Conservation (phyloP, 2,888 invertebrate genomes). For the Argyresthia goedartella region DNA sequence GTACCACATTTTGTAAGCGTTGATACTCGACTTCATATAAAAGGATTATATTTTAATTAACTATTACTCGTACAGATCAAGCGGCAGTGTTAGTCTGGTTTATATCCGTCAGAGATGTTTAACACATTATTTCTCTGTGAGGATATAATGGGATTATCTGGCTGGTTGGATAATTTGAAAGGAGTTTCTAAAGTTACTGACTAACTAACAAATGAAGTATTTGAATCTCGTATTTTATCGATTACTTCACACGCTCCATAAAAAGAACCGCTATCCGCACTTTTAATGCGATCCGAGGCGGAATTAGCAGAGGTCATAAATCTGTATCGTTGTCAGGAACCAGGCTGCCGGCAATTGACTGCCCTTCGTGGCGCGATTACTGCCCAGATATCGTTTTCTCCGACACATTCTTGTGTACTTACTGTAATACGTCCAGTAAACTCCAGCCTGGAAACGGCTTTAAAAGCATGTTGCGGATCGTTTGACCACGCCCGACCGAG, state of each 20-base stretch:
- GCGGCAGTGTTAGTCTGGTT: too few relatives aligned
- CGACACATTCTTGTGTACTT: not conserved
- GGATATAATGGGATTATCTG: too few relatives aligned
- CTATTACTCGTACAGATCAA: not conserved
- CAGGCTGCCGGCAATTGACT: slow-evolving; percentile 16
- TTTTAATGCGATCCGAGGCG: slow-evolving; percentile 3
- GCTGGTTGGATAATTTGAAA: too few relatives aligned
- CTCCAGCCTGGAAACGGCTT: not conserved
- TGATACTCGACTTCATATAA: not conserved
- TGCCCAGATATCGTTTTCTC: not conserved
- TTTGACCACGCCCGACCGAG: not conserved
- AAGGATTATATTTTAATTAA: slow-evolving; percentile 2
- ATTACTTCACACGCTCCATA: not conserved
- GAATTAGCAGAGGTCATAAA: slow-evolving; percentile 26
- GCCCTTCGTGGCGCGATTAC: slow-evolving; percentile 9
- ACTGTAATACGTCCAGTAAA: not conserved
- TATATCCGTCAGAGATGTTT: too few relatives aligned
- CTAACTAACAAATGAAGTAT: too few relatives aligned
- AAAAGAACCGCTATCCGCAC: not conserved
- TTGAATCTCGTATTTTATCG: not conserved
- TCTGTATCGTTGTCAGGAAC: slow-evolving; percentile 24
- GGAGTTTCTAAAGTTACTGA: too few relatives aligned
- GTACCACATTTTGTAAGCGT: not conserved
- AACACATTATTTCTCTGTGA: too few relatives aligned
- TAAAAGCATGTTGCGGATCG: not conserved